Evolutionary conservation across 2,113 vertebrate species (phyloP).

Genomic region (Mormyrus iriodes): DNA sequence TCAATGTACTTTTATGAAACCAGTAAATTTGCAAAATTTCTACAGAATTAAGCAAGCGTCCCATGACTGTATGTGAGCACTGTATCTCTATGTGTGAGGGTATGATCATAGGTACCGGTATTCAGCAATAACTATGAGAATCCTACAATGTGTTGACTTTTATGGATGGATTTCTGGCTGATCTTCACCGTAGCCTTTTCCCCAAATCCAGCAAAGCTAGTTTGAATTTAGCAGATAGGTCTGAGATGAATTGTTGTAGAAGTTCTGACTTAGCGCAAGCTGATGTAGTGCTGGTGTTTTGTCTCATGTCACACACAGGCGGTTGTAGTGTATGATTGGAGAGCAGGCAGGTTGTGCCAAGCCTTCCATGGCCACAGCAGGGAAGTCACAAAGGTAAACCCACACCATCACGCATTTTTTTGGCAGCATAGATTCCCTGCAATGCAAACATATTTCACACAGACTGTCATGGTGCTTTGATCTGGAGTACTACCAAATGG

Average conservation of each 20-base stretch:
- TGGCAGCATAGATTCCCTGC: neutral
- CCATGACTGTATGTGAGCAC: neutral
- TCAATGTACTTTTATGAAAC: neutral
- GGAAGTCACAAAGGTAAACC: slow-evolving; percentile 88
- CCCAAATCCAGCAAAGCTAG: neutral
- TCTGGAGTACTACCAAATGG: neutral
- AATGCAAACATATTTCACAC: neutral
- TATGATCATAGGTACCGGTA: neutral
- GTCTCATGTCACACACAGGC: slow-evolving; percentile 53
- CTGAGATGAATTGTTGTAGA: neutral
- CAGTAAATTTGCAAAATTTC: neutral
- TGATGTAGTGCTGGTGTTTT: neutral
- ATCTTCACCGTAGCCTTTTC: neutral
- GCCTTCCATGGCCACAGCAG: slow-evolving; percentile 75
- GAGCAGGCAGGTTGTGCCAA: slow-evolving; percentile 67
- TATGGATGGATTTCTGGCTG: neutral
- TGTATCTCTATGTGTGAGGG: neutral
- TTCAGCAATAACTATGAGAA: neutral
- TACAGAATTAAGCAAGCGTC: neutral
- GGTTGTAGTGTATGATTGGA: slow-evolving; percentile 85
- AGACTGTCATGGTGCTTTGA: neutral
- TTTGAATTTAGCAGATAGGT: neutral
- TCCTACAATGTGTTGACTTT: neutral
- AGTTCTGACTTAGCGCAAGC: neutral
- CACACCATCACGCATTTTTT: too few relatives aligned